Percentiles rank a stretch among this genome's conserved stretches.
Evolutionary conservation across 1,140 invertebrate species (phyloP).

Genomic region (Cecropterus lyciades): DNA sequence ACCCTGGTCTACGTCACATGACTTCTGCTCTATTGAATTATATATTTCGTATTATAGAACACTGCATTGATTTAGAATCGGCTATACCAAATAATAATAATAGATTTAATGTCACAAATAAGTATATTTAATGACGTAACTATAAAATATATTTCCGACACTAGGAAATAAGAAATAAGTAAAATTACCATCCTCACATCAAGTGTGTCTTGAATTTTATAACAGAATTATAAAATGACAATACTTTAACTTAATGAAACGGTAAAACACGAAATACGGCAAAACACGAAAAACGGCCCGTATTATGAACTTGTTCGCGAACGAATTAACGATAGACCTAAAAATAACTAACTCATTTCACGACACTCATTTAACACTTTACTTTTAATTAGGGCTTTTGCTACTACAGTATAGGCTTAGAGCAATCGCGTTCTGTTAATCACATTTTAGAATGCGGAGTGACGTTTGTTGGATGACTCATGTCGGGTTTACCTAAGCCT

Average conservation of each 20-base stretch:
- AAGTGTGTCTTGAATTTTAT: too few relatives aligned
- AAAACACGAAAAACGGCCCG: background rate
- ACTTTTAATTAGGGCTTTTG: background rate
- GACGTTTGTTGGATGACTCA: slow-evolving; percentile 16
- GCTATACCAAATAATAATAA: too few relatives aligned
- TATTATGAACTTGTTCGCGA: background rate
- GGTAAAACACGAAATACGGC: background rate
- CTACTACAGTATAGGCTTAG: background rate
- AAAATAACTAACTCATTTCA: background rate
- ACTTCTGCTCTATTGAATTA: slow-evolving; percentile 12
- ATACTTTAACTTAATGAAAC: background rate
- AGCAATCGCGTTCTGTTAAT: background rate
- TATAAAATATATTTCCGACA: too few relatives aligned
- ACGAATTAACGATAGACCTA: background rate
- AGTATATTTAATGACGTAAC: too few relatives aligned
- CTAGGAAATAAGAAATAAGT: too few relatives aligned
- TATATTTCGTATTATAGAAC: too few relatives aligned
- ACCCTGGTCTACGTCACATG: background rate
- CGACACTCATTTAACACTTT: background rate
- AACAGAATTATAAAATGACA: background rate
- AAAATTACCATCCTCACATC: too few relatives aligned
- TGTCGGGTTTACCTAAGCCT: slow-evolving; percentile 19
- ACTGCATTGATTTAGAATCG: too few relatives aligned
- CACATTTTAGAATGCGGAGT: slow-evolving; percentile 11
- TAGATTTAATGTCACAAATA: too few relatives aligned